Conservation (phyloP, 2,797 vertebrate genomes). For the Meriones psammophilus region DNA sequence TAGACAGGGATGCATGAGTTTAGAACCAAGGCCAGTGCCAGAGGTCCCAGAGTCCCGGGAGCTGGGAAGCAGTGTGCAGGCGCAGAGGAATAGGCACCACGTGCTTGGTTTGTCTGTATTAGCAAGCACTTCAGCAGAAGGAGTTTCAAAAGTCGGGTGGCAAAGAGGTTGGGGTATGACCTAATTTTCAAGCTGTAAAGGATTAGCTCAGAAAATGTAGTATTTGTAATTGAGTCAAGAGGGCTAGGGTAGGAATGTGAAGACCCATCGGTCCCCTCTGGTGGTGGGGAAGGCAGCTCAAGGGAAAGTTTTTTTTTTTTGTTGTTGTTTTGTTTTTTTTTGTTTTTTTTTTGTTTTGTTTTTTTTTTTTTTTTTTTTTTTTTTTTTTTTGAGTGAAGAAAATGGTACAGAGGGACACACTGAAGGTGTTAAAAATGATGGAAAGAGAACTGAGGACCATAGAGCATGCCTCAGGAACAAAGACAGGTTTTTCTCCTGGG, state of each 20-base stretch:
- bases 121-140: constrained; percentile 25
- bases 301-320: constrained; percentile 10
- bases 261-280: neutral
- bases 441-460: constrained; percentile 5
- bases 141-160: neutral
- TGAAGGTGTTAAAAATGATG: neutral
- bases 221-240: neutral
- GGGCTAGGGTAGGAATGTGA: neutral
- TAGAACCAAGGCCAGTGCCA: neutral
- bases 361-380: too few species aligned
- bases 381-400: neutral
- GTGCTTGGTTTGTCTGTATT: neutral
- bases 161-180: constrained; percentile 14
- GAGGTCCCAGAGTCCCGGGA: neutral
- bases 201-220: constrained; percentile 14
- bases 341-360: too few species aligned
- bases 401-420: neutral
- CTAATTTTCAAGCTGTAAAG: constrained; percentile 43
- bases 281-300: neutral
- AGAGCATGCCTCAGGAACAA: neutral
- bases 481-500: neutral
- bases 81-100: neutral
- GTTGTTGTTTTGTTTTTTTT: neutral
- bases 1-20: neutral
- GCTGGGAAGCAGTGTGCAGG: neutral